Base-by-base conservation (phyloP, 2,888 invertebrate species). In the Papilio gigon region DNA sequence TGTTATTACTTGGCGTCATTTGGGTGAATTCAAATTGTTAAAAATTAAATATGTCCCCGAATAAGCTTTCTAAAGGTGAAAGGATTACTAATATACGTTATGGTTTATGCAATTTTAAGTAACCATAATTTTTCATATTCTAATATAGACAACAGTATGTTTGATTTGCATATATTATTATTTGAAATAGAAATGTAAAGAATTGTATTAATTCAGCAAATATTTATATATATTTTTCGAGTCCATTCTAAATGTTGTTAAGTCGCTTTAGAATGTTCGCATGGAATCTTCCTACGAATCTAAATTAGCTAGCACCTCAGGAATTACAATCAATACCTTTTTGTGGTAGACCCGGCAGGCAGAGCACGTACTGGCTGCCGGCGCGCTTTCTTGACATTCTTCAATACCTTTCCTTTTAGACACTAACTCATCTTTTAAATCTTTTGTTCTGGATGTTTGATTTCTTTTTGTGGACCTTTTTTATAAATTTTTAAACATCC, bases 321-420 rank as follows among this genome's bases (percentile, higher is more conserved):
- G 88, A 86, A 86, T 89, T 80, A 83, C 82, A 86, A 86, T 82
- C 78, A 78, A 73, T 72, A 75, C 76, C 77, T 83, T 83, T 77
- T 78, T 82, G 80, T 83, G 75, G 78, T 79, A 79, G 77, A 76
- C 76, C 77, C 72, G 75, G 80, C 79, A 87, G 82, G 71, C 86
- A 75, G 81, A 76, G 75, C 88, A 88, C 88, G 88, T 87, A 76
- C 75, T 67, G 71, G 65, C 50, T 42, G 69, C 74, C 74, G 75
- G 79, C 80, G 78, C 80, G 83, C 88, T 89, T 88, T 88, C 89
- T 80, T 85, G 82, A 80, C 85, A 86, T 88, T 84, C 84, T 79
- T 76, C 67, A 56, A 68, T 50, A 69, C 68, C 65, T 63, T 68
- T 60, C 61, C 40, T 68, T 64, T 35, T 37, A 42, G 33, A 59